Evolutionary conservation across 2,888 invertebrate genomes (phyloP), one percentile per base, ranked within the genome.

Genomic region (Horisme vitalbata): DNA sequence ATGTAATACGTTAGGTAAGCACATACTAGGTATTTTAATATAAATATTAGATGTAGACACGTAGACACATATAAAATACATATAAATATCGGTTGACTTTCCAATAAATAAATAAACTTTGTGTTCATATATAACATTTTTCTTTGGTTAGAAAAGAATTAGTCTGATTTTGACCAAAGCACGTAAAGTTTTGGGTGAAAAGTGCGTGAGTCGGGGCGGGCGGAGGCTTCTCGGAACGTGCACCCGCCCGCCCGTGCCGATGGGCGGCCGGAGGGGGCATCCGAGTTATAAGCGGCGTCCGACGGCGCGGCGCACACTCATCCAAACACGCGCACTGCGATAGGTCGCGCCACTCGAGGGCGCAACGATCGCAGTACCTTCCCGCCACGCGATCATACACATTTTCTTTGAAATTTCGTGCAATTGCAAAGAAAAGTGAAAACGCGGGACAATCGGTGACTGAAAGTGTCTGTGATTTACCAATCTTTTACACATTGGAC

Each of bases 381-480:
- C 75, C 76, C 78, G 75, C 70, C 68, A 67, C 71, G 69, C 66
- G 67, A 66, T 69, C 68, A 61, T 63, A 66, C 65, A 73, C 79
- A 76, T 86, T 87, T 87, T 87, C 88, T 89, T 89, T 89, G 88
- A 89, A 82, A 89, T 80, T 88, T 86, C 82, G 80, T 62, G 79
- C 55, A 83, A 82, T 80, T 89, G 87, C 88, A 89, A 89, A 89
- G 88, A 87, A 82, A 85, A 72, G 79, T 83, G 86, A 83, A 83
- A 78, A 70, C 59, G 79, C 78, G 81, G 71, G 69, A 79, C 67
- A 65, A 71, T 76, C 61, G 72, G 85, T 86, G 85, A 80, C 76
- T 71, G 65, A 63, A 74, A 75, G 87, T 85, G 86, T 48, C 75
- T 82, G 89, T 88, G 86, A 77, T 81, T 75, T 78, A 41, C 27